Conservation (phyloP, 2,888 invertebrate genomes). For the Vesta saturnalis region DNA sequence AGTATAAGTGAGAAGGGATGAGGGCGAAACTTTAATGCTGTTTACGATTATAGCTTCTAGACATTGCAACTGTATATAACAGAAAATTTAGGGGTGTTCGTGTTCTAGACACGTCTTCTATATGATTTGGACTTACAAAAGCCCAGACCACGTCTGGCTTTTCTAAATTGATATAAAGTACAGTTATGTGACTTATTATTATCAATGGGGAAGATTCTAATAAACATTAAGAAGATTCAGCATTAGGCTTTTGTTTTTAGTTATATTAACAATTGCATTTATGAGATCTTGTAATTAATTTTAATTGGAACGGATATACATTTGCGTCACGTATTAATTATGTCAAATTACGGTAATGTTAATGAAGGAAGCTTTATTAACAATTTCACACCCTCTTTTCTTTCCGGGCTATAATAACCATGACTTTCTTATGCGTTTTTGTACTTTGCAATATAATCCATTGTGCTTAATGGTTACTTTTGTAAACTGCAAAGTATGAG, state of each 20-base stretch:
- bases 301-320: too few species aligned
- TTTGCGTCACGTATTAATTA: too few species aligned
- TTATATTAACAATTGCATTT: too few species aligned
- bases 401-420: too few species aligned
- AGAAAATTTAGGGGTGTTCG: slow-evolving; percentile 34
- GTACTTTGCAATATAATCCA: too few species aligned
- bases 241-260: neutral
- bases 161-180: slow-evolving; percentile 32
- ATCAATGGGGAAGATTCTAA: slow-evolving; percentile 14
- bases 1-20: neutral
- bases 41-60: slow-evolving; percentile 30
- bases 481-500: too few species aligned
- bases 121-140: slow-evolving; percentile 31
- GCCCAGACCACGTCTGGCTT: slow-evolving; percentile 26
- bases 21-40: slow-evolving; percentile 18
- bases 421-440: too few species aligned
- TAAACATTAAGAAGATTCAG: neutral
- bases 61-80: slow-evolving; percentile 22
- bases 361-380: too few species aligned
- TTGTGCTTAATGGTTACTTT: too few species aligned
- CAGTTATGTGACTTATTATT: slow-evolving; percentile 18
- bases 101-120: slow-evolving; percentile 31
- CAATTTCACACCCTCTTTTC: too few species aligned
- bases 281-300: too few species aligned
- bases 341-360: too few species aligned